phyloP scores from a whole-genome alignment of 1,140 invertebrate species.

The Homalodisca vitripennis region DNA sequence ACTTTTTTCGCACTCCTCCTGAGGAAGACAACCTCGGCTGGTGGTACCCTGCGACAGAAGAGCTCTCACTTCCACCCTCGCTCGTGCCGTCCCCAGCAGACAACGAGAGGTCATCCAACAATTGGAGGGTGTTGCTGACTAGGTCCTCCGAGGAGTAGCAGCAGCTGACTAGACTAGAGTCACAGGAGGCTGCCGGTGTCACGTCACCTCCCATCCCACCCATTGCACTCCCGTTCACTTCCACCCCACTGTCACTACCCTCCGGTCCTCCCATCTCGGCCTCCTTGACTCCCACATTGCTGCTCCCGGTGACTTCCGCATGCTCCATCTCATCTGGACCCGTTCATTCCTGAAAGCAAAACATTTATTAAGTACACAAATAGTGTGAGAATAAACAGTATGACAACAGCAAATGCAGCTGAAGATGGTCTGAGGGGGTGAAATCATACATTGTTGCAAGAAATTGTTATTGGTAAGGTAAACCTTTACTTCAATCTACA shows the following conservation, averaged over 20 bases:
- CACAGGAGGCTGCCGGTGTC: conserved; percentile 57
- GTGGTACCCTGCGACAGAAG: conserved; percentile 58
- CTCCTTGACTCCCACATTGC: not conserved
- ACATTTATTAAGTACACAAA: too few relatives aligned
- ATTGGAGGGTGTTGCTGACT: conserved; percentile 53
- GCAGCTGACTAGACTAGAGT: conserved; percentile 72
- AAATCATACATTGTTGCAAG: too few relatives aligned
- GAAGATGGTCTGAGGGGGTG: too few relatives aligned
- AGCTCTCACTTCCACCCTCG: conserved; percentile 67
- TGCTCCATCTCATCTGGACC: conserved; percentile 6
- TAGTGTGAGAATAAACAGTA: too few relatives aligned
- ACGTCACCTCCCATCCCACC: conserved; percentile 58
- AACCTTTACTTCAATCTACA: too few relatives aligned
- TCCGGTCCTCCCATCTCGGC: conserved; percentile 49
- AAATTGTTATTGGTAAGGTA: too few relatives aligned
- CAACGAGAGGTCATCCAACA: conserved; percentile 47
- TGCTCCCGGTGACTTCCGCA: too few relatives aligned
- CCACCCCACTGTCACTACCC: conserved; percentile 76
- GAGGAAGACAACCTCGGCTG: conserved; percentile 36
- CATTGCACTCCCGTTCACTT: conserved; percentile 63
- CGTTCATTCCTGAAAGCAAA: too few relatives aligned
- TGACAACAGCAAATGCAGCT: too few relatives aligned
- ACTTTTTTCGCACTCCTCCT: not conserved
- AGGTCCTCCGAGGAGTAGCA: conserved; percentile 67
- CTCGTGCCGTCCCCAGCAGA: conserved; percentile 52